Conservation (phyloP, 2,888 invertebrate species). For the Apodemia mormo region DNA sequence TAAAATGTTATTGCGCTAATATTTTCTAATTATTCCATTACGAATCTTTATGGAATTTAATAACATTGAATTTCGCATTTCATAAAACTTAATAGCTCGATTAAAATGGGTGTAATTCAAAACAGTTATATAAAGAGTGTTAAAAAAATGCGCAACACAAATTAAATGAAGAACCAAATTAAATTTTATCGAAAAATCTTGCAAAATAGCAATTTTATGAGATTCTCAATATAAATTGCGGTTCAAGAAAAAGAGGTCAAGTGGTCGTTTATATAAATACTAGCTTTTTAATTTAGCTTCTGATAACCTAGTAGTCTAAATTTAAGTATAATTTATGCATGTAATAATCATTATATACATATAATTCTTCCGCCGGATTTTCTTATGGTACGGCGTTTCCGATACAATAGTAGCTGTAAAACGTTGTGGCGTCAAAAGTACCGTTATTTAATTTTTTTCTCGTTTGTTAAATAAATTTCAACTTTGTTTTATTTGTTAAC, state of each 20-base stretch:
- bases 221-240: neutral
- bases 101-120: neutral
- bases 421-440: no score
- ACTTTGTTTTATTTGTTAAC: no score
- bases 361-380: no score
- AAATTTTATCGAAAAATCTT: constrained; percentile 1
- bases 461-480: no score
- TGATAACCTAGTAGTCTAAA: no score
- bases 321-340: no score
- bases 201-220: neutral
- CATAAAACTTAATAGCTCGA: neutral
- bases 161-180: constrained; percentile 6
- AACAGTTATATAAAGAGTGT: neutral
- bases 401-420: no score
- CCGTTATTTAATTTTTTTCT: no score
- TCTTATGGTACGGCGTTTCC: no score
- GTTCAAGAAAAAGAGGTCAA: neutral
- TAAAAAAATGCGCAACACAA: neutral
- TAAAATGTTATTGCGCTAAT: neutral
- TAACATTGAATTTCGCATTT: neutral
- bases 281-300: no score
- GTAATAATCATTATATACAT: no score
- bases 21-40: constrained; percentile 3
- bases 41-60: constrained; percentile 8
- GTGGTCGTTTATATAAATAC: neutral